Evolutionary conservation across 2,888 invertebrate genomes (phyloP), one percentile per base, ranked within the genome.

Genomic region (Hydraecia micacea): DNA sequence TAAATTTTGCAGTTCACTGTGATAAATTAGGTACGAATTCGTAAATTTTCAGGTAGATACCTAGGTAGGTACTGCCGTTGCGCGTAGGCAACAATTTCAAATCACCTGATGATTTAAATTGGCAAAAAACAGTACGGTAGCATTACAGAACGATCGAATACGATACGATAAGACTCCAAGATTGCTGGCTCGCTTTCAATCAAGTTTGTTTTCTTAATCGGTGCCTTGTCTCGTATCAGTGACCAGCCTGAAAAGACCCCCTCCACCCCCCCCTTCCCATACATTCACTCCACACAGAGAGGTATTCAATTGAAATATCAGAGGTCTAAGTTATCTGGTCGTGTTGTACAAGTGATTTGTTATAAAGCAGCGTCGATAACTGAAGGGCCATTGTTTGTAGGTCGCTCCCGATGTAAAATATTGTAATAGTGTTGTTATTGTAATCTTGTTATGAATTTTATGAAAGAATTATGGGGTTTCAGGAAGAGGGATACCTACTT

Each of bases 131-230:
- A 80, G 77, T 68, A 88, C 89, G 86, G 90, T 91, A 85, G 85
- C 86, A 71, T 67, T 69, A 87, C 75, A 90, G 83, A 88, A 76
- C 88, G 88, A 91, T 93, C 88, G 90, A 93, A 93, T 91, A 87
- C 88, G 88, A 92, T 88, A 90, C 93, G 94, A 94, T 95, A 94
- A 95, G 90, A 89, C 85, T 84, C 85, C 88, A 85, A 91, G 91
- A 91, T 91, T 90, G 90, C 91, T 91, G 90, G 90, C 87, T 88
- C 81, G 73, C 90, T 90, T 94, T 93, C 90, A 92, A 91, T 93
- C 90, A 90, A 89, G 92, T 93, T 94, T 95, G 95, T 94, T 95
- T 95, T 94, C 93, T 93, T 94, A 95, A 93, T 95, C 93, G 91
- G 92, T 89, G 90, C 91, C 91, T 91, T 91, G 92, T 93, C 91